These are phyloP conservation scores for Nasonia vitripennis DNA, from an alignment of 1,140 invertebrate genomes.

Conservation along the genomic window DNA sequence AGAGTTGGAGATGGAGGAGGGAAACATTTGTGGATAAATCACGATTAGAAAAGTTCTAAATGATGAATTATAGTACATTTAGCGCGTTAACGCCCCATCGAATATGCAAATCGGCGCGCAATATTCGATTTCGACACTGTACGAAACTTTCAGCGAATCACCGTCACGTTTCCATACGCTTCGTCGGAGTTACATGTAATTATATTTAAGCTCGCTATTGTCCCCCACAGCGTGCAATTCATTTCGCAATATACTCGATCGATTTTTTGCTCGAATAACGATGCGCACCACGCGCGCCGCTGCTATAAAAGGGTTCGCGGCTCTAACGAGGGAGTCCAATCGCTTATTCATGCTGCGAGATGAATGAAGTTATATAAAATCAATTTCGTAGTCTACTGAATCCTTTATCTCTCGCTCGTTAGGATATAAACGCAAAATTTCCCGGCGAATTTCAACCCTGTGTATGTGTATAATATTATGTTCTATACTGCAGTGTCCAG, in stretches of 20 bases:
- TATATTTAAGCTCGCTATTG: no score
- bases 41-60: no score
- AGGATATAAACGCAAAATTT: not conserved
- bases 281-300: not conserved
- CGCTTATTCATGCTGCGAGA: conserved; percentile 41
- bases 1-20: no score
- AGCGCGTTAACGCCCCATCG: no score
- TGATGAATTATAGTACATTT: no score
- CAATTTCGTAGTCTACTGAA: conserved; percentile 43
- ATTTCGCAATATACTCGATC: not conserved
- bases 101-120: no score
- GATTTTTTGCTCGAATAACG: conserved; percentile 26
- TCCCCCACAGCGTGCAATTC: not conserved
- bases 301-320: not conserved
- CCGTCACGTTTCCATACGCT: no score
- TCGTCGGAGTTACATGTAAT: no score
- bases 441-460: not conserved
- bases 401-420: conserved; percentile 33
- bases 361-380: conserved; percentile 21
- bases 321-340: conserved; percentile 40
- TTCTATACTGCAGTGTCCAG: not conserved
- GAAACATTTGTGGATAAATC: no score
- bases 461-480: not conserved
- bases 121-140: no score
- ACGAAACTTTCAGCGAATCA: no score